A percentile compares a stretch with the other conserved stretches of the same genome.
phyloP scores from a whole-genome alignment of 2,797 vertebrate genomes.

The Alcedo atthis region DNA sequence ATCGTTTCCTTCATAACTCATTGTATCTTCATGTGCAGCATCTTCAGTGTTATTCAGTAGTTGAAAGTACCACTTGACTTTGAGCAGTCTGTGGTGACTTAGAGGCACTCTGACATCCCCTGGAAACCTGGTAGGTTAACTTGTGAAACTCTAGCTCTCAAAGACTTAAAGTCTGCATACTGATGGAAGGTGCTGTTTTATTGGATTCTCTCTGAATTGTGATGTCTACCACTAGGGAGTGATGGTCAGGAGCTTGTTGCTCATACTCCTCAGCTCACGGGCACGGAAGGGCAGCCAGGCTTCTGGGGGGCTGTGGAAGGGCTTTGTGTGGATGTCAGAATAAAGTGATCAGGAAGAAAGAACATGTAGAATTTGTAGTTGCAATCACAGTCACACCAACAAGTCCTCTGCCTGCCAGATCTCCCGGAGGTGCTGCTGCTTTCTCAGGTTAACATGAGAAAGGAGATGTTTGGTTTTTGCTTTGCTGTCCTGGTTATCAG shows the following conservation, averaged over 20 bases:
- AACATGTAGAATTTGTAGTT: constrained; percentile 17
- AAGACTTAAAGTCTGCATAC: background rate
- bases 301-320: background rate
- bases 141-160: background rate
- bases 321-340: background rate
- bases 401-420: background rate
- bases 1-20: background rate
- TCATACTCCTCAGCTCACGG: background rate
- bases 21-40: background rate
- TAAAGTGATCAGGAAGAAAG: background rate
- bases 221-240: background rate
- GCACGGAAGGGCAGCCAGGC: background rate
- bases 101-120: background rate
- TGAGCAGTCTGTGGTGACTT: background rate
- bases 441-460: background rate
- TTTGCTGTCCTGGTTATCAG: constrained; percentile 1
- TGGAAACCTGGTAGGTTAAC: background rate
- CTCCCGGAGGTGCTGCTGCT: background rate
- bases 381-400: background rate
- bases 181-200: background rate
- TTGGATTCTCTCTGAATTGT: background rate
- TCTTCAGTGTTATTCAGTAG: background rate
- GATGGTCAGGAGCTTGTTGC: background rate
- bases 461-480: background rate
- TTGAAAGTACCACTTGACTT: background rate